Evolutionary conservation across 2,888 invertebrate genomes (phyloP).

Genomic region (Oegoconia quadripuncta): DNA sequence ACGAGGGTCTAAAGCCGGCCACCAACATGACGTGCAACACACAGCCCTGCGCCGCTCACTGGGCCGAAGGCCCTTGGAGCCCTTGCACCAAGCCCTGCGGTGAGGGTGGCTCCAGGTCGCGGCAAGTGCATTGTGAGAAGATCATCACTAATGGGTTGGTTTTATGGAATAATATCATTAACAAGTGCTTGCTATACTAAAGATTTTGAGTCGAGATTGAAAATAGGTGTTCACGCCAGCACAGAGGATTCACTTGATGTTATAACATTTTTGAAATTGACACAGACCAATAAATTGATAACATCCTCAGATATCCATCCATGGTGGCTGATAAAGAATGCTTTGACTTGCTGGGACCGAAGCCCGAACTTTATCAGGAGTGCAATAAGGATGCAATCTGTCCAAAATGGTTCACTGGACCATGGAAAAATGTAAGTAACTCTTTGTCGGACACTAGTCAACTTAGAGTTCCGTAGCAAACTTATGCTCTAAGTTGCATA

Average conservation of each 20-base stretch:
- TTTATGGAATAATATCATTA: neutral
- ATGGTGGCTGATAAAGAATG: conserved; percentile 88
- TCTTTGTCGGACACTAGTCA: neutral
- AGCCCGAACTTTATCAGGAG: conserved; percentile 82
- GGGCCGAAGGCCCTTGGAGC: conserved; percentile 89
- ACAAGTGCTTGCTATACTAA: too few relatives aligned
- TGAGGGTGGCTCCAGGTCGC: conserved; percentile 82
- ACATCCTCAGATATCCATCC: conserved; percentile 73
- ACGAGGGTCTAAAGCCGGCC: conserved; percentile 85
- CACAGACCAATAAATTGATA: conserved; percentile 7
- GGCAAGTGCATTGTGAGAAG: conserved; percentile 89
- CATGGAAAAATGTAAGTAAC: conserved; percentile 91
- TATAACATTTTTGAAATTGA: too few relatives aligned
- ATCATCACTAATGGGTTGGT: conserved; percentile 83
- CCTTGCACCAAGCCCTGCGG: conserved; percentile 92
- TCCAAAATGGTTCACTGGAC: conserved; percentile 91
- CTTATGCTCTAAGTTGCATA: too few relatives aligned
- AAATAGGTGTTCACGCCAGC: too few relatives aligned
- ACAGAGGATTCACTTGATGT: too few relatives aligned
- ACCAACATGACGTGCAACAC: conserved; percentile 85
- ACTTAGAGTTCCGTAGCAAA: conserved; percentile 2
- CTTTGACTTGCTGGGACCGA: conserved; percentile 81
- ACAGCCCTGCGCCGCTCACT: conserved; percentile 88
- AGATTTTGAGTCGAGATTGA: too few relatives aligned
- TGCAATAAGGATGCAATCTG: conserved; percentile 90